Evolutionary conservation across 2,888 invertebrate genomes (phyloP), one percentile per base, ranked within the genome.

Genomic region (Apodemia mormo): DNA sequence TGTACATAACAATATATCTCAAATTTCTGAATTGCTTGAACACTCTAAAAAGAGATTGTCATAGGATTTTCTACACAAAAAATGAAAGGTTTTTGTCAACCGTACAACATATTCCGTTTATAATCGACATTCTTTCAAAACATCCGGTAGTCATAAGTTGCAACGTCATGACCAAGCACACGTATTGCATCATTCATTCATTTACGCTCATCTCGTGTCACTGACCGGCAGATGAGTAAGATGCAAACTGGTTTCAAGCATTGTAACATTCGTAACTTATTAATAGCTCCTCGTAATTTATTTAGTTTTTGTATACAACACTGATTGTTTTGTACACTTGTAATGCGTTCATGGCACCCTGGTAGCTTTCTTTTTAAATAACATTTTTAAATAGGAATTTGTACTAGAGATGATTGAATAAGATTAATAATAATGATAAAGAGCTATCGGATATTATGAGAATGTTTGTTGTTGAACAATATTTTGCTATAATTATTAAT

Each of bases 101-200:
- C 14, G 33, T 61, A 33, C 61, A 14, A 2, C 0, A 6, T 6
- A 33, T 61, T 61, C 61, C 12, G 8, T 3, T 61, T 61, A 14
- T 14, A 61, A 61, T 37, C 61, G 6, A 33, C 61, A 37, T 37
- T 61, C 61, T 61, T 33, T 14, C 14, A 7, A 58, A 61, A 61
- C 61, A 64, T 33, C 61, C 30, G 33, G 52, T 54, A 54, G 52
- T 2, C 52, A n/a, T 33, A 61, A 37, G 61, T 37, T 14, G 37
- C 37, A 49, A 43, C 43, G 65, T 65, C 45, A 65, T 40, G 43
- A 65, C 69, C 56, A 69, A 69, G n/a, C 65, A 65, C 65, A 65
- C 54, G 30, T 30, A 65, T 65, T 69, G 52, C 69, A 61, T 68
- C 80, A 78, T 79, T 79, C 81, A 80, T 82, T 79, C 80, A 82